Evolutionary conservation across 2,888 invertebrate genomes (phyloP).

Genomic region (Lasioglossum leucozonium): DNA sequence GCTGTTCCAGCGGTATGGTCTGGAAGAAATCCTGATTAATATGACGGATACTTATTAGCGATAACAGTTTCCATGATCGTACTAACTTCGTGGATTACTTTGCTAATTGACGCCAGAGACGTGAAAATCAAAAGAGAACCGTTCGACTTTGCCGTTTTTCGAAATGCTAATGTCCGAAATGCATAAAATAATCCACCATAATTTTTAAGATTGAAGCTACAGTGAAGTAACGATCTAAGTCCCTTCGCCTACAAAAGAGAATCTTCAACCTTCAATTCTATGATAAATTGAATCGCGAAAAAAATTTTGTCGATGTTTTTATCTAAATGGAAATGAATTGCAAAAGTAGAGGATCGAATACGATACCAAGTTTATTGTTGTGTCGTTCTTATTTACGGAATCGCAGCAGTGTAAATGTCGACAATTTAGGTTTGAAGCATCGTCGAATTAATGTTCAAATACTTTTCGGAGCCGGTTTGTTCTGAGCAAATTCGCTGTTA

Average conservation of each 20-base stretch:
- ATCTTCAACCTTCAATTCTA: neutral
- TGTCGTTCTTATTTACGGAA: neutral
- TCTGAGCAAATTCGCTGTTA: neutral
- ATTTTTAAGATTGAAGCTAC: neutral
- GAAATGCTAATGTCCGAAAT: no score
- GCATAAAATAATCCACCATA: no score
- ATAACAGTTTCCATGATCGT: constrained; percentile 9
- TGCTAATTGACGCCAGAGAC: neutral
- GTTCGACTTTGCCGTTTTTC: neutral
- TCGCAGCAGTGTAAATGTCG: neutral
- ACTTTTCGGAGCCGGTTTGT: neutral
- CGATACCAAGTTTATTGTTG: neutral
- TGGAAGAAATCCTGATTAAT: constrained; percentile 45
- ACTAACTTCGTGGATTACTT: constrained; percentile 19
- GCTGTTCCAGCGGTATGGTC: constrained; percentile 15
- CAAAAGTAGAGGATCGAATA: neutral
- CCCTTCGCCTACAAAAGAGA: no score
- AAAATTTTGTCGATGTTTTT: neutral
- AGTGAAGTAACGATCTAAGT: no score
- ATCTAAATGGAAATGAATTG: neutral
- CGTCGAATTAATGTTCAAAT: neutral
- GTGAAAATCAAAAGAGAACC: neutral
- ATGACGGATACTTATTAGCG: constrained; percentile 22
- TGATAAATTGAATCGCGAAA: neutral
- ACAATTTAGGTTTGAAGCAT: neutral